Percentiles rank a stretch among this genome's conserved stretches.
Conservation (phyloP, 1,140 invertebrate species). For the Drosophila nigrodunni region DNA sequence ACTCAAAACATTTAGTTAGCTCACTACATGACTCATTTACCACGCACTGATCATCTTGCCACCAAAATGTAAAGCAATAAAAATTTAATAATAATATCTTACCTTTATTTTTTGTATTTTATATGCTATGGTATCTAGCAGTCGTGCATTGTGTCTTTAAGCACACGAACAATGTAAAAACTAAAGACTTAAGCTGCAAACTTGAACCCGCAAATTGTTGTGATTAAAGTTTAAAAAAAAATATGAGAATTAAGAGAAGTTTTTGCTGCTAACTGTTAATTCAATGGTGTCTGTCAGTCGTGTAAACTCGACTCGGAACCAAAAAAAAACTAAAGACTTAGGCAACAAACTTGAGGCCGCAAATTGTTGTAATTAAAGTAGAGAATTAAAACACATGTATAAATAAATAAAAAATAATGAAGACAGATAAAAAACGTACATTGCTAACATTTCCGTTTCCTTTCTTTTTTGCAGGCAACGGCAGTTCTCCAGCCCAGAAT, state of each 20-base stretch:
- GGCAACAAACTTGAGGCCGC: conserved; percentile 56
- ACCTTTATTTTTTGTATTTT: background rate
- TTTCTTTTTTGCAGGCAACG: conserved; percentile 73
- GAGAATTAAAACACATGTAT: background rate
- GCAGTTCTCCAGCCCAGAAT: conserved; percentile 85
- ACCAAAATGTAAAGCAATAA: too few species aligned
- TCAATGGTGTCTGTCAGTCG: background rate
- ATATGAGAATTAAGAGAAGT: too few species aligned
- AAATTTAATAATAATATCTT: too few species aligned
- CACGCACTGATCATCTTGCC: too few species aligned
- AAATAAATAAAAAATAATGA: conserved; percentile 1
- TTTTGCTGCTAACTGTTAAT: too few species aligned
- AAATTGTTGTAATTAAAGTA: conserved; percentile 13
- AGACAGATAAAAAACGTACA: background rate
- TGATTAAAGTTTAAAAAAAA: too few species aligned
- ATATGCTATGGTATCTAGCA: background rate
- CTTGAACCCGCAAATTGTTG: too few species aligned
- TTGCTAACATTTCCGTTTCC: conserved; percentile 17
- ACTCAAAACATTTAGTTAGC: too few species aligned
- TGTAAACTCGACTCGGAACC: background rate
- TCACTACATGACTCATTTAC: too few species aligned
- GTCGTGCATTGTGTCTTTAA: background rate
- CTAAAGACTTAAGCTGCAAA: too few species aligned
- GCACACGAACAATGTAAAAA: too few species aligned
- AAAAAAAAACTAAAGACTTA: conserved; percentile 64